Evolutionary conservation across 2,797 vertebrate genomes (phyloP).

Genomic region (Phylloscopus collybita): DNA sequence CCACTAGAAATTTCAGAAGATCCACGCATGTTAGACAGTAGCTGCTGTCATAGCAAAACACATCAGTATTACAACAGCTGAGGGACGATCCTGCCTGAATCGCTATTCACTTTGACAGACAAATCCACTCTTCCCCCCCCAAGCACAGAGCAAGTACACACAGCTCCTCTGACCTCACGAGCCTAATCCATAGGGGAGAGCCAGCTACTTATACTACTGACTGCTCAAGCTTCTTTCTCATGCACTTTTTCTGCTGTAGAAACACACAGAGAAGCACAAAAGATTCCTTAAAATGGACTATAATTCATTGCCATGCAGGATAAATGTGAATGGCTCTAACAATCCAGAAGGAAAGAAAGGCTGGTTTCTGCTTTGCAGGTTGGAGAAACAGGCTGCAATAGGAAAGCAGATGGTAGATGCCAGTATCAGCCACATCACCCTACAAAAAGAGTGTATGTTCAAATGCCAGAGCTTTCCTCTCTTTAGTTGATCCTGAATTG

Average conservation of each 20-base stretch:
- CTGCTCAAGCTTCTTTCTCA: conserved; percentile 69
- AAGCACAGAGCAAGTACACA: conserved; percentile 66
- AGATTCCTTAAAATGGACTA: conserved; percentile 70
- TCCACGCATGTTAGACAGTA: conserved; percentile 60
- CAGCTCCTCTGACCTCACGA: conserved; percentile 77
- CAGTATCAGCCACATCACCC: conserved; percentile 67
- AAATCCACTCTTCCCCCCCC: conserved; percentile 43
- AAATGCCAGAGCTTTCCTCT: conserved; percentile 71
- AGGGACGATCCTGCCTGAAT: conserved; percentile 63
- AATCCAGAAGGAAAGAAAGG: conserved; percentile 68
- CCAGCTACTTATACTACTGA: conserved; percentile 70
- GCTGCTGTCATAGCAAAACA: conserved; percentile 70
- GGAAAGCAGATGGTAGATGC: conserved; percentile 75
- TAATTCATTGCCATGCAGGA: conserved; percentile 71
- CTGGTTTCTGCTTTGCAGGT: conserved; percentile 68
- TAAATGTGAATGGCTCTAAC: conserved; percentile 73
- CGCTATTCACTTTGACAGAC: conserved; percentile 69
- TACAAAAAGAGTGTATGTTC: conserved; percentile 57
- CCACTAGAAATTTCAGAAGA: conserved; percentile 66
- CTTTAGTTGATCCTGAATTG: conserved; percentile 57
- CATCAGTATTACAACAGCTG: conserved; percentile 70
- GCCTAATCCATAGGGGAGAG: conserved; percentile 69
- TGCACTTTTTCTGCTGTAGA: conserved; percentile 69
- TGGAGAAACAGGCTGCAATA: conserved; percentile 67
- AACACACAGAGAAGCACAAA: conserved; percentile 67